Conservation (phyloP, 2,797 vertebrate species). For the Arremon brunneinucha region DNA sequence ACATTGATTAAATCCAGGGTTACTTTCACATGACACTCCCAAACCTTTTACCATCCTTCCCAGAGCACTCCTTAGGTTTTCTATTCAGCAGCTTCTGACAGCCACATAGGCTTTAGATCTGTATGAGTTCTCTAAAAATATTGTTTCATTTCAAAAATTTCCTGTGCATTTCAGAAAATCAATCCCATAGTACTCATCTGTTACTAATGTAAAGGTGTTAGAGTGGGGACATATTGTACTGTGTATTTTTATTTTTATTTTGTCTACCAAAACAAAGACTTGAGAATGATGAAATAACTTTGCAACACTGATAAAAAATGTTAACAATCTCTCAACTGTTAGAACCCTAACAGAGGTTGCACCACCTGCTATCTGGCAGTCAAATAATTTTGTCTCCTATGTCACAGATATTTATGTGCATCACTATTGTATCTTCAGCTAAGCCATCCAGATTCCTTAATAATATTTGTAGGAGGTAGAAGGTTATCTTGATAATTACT, state of each 20-base stretch:
- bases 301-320: neutral
- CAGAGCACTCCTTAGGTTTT: neutral
- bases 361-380: neutral
- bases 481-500: neutral
- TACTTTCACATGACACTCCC: neutral
- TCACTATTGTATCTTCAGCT: neutral
- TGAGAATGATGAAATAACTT: neutral
- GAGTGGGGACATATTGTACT: neutral
- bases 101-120: neutral
- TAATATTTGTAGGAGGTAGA: neutral
- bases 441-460: neutral
- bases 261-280: neutral
- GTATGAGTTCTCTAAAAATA: neutral
- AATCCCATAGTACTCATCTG: neutral
- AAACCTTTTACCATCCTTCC: neutral
- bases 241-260: neutral
- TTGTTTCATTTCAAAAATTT: neutral
- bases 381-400: neutral
- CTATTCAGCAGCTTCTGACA: neutral
- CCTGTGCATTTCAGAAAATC: neutral
- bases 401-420: neutral
- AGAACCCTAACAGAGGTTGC: neutral
- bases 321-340: neutral
- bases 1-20: neutral
- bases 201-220: neutral